A percentile compares a stretch with the other conserved stretches of the same genome.
Evolutionary conservation across 2,113 vertebrate species (phyloP).

Genomic region (Thermophis baileyi): DNA sequence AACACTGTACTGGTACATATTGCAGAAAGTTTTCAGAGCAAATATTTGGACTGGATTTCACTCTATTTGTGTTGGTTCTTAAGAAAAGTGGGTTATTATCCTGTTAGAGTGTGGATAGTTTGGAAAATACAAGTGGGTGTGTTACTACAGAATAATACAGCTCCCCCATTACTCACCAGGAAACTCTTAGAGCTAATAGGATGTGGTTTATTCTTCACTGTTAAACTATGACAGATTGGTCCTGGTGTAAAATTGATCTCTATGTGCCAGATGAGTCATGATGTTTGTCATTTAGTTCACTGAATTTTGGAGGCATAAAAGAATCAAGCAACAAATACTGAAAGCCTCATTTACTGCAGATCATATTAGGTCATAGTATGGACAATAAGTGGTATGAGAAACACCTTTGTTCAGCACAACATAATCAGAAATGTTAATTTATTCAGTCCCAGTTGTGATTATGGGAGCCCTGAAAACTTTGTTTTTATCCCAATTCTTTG

Average conservation of each 20-base stretch:
- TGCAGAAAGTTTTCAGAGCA: conserved; percentile 11
- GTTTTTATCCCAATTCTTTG: not conserved
- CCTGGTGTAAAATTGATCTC: not conserved
- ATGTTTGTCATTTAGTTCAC: not conserved
- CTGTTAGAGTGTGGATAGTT: not conserved
- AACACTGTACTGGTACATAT: not conserved
- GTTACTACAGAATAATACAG: not conserved
- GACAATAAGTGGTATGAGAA: not conserved
- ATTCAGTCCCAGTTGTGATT: not conserved
- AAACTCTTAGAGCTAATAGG: not conserved
- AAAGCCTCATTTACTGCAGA: not conserved
- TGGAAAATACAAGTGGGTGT: not conserved
- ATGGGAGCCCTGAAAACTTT: not conserved
- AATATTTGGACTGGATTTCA: conserved; percentile 5
- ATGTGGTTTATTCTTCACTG: not conserved
- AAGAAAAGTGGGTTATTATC: not conserved
- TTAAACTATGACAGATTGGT: not conserved
- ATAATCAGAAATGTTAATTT: not conserved
- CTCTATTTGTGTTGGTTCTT: not conserved
- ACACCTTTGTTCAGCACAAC: not conserved
- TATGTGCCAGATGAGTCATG: not conserved
- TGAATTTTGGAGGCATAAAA: not conserved
- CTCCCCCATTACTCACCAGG: not conserved
- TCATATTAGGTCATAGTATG: not conserved
- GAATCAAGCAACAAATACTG: not conserved